Base-by-base conservation (phyloP, 2,113 vertebrate genomes). In the Scophthalmus maximus region DNA sequence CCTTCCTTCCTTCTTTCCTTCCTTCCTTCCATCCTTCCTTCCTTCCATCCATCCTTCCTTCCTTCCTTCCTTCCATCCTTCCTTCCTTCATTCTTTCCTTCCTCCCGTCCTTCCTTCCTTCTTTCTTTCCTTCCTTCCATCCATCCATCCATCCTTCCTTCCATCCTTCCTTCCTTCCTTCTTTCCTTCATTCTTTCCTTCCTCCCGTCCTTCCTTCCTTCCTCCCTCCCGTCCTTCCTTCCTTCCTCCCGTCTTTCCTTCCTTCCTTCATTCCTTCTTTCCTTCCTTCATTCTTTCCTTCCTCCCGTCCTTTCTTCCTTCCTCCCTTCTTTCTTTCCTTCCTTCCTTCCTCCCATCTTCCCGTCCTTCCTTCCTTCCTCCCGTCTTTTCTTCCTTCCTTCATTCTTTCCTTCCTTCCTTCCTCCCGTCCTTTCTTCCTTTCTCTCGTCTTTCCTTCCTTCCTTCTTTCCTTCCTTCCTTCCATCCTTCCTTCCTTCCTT, bases 341-440 rank as follows among this genome's bases (percentile, higher is more conserved):
- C 50, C 10, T 17, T 5, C 67, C 76, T n/a, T n/a, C n/a, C n/a
- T n/a, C n/a, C n/a, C n/a, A n/a, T n/a, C n/a, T n/a, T n/a, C n/a
- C n/a, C n/a, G n/a, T 26, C 52, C 40, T 23, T 67, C 32, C 57
- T 68, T 8, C 26, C 52, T 0, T 6, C 50, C 10, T 17, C 5
- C 67, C 76, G n/a, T n/a, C n/a, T n/a, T n/a, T n/a, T n/a, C n/a
- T n/a, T n/a, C n/a, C n/a, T n/a, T n/a, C n/a, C n/a, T n/a, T n/a
- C n/a, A n/a, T n/a, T n/a, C n/a, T n/a, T n/a, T n/a, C n/a, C 46
- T 22, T 26, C 52, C 40, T 23, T 67, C 32, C 57, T 68, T 8
- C 26, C 52, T 0, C 8, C 50, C 10, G 17, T 5, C 67, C 76
- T n/a, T n/a, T n/a, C n/a, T n/a, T n/a, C n/a, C n/a, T n/a, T n/a